Conservation (phyloP, 35 echinoderm and acorn worm species). For the Ophiothrix spiculata region DNA sequence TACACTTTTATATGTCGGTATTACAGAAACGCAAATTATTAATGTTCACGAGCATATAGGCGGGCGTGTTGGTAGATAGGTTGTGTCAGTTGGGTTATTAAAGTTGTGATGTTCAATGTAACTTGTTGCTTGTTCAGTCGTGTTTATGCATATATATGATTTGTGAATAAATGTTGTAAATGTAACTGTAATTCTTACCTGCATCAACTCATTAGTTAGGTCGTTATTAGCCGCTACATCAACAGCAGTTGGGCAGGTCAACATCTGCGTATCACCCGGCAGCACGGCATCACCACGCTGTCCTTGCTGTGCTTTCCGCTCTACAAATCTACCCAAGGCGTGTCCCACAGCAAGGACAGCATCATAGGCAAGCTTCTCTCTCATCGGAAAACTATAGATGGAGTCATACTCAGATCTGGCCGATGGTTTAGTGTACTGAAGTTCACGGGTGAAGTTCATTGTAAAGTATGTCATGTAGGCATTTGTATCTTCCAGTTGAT, state of each 20-base stretch:
- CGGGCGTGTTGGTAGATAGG: no score
- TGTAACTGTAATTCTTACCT: constrained; percentile 45
- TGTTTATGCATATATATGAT: no score
- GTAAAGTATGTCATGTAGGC: constrained; percentile 76
- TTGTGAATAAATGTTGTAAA: no score
- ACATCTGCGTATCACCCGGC: constrained; percentile 74
- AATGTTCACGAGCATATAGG: no score
- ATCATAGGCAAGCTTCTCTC: constrained; percentile 53
- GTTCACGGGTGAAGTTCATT: constrained; percentile 80
- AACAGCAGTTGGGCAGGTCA: constrained; percentile 52
- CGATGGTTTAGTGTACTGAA: constrained; percentile 54
- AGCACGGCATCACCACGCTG: constrained; percentile 28
- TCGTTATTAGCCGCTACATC: constrained; percentile 25
- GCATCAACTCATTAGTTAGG: constrained; percentile 34
- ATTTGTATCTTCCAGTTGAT: constrained; percentile 44
- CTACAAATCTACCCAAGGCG: constrained; percentile 44
- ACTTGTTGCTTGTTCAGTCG: no score
- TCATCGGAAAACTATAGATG: neutral
- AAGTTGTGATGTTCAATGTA: no score
- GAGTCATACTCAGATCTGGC: neutral
- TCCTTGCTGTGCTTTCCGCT: constrained; percentile 17
- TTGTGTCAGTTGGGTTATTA: no score
- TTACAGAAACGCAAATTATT: no score
- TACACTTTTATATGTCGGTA: no score
- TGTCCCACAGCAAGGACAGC: constrained; percentile 72